Evolutionary conservation across 2,113 vertebrate species (phyloP).

Genomic region (Cichladusa arquata): DNA sequence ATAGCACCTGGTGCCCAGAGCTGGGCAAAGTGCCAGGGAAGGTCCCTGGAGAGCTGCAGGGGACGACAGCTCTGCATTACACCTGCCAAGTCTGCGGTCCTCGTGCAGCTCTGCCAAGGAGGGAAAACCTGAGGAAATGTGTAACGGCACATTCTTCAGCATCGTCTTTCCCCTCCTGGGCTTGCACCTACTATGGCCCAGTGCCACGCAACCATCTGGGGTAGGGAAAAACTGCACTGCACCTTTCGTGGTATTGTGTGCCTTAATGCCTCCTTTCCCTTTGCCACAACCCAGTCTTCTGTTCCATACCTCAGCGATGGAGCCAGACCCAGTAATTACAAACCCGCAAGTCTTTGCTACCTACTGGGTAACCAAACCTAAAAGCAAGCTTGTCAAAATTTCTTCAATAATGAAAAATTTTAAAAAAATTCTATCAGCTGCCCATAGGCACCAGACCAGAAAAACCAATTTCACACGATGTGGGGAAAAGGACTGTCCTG

Average conservation of each 20-base stretch:
- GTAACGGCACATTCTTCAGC: background rate
- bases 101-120: background rate
- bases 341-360: background rate
- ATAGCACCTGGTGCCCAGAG: background rate
- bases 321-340: background rate
- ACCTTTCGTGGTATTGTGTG: background rate
- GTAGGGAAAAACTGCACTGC: background rate
- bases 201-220: background rate
- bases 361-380: background rate
- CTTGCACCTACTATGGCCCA: background rate
- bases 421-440: background rate
- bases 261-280: background rate
- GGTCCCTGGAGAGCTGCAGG: background rate
- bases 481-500: background rate
- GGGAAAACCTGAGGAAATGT: constrained; percentile 6
- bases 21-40: background rate
- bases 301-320: background rate
- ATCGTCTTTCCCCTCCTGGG: background rate
- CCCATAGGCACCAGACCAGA: background rate
- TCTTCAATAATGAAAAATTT: background rate
- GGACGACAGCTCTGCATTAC: background rate
- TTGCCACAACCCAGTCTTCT: background rate
- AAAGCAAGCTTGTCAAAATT: background rate
- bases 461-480: background rate
- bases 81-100: constrained; percentile 21